These are phyloP conservation scores for Pyrgilauda ruficollis DNA, from an alignment of 2,113 vertebrate genomes.

Conservation along the genomic window DNA sequence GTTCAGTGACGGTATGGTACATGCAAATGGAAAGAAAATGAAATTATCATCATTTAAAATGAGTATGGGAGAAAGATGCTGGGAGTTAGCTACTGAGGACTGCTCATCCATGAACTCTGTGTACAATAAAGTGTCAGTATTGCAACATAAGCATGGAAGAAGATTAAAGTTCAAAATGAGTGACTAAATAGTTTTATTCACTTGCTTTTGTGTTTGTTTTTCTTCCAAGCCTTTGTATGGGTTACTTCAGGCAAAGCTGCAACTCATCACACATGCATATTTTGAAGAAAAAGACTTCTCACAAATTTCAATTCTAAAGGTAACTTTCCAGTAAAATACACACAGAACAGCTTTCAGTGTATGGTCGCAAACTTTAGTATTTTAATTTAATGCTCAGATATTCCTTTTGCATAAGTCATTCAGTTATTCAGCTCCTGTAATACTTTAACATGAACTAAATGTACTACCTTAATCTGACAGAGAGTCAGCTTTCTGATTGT, in stretches of 20 bases:
- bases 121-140: not conserved
- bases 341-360: not conserved
- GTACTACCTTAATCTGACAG: not conserved
- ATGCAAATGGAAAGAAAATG: not conserved
- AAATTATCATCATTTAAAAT: not conserved
- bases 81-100: not conserved
- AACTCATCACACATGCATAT: slow-evolving; percentile 98
- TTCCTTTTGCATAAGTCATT: not conserved
- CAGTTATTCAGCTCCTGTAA: not conserved
- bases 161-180: not conserved
- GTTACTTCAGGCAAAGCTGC: slow-evolving; percentile 93
- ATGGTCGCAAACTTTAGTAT: not conserved
- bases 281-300: slow-evolving; percentile 99
- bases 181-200: not conserved
- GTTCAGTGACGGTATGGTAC: not conserved
- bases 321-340: slow-evolving; percentile 41
- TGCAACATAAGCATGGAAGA: not conserved
- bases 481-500: not conserved
- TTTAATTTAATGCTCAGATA: not conserved
- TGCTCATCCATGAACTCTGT: not conserved
- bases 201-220: slow-evolving; percentile 25
- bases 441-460: not conserved
- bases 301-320: slow-evolving; percentile 97
- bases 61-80: not conserved
- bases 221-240: slow-evolving; percentile 89